Evolutionary conservation across 2,113 vertebrate genomes (phyloP), one percentile per base, ranked within the genome.

Genomic region (Saimiri boliviensis): DNA sequence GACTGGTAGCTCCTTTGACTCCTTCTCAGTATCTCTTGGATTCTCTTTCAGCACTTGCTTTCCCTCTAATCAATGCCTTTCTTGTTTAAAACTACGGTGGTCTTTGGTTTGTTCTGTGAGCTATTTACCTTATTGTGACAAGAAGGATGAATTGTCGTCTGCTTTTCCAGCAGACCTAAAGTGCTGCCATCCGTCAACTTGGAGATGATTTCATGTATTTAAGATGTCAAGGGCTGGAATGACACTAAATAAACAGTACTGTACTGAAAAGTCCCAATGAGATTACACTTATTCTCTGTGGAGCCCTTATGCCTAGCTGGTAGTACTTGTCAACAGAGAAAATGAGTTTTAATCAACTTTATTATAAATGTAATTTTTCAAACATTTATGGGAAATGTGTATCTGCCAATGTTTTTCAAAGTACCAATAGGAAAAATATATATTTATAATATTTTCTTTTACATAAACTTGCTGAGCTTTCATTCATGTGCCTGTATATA

Each of bases 61-160:
- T 97, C 66, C 35, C 58, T 97, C 96, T 97, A 98, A 98, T 98
- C 98, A 98, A 95, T 97, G 80, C 0, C 37, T 97, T 98, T 97
- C 85, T 96, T 96, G 95, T 98, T 97, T 98, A 96, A 98, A 98
- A 86, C 56, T 58, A 94, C 45, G 8, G n/a, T 98, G 56, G 81
- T 96, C 83, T 96, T 92, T 68, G 35, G 92, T 95, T 84, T 95
- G 71, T 97, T 92, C 91, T 84, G 27, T 74, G 56, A 88, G 19
- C 25, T 97, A 54, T 94, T 95, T 97, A 40, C 86, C 66, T 92
- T 98, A 27, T 89, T 97, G 94, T 96, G 82, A 97, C 90, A 92
- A 97, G 95, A 98, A 23, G 91, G 76, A 47, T 92, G 86, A 95
- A 42, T 87, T 85, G 68, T 96, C 79, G 97, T 97, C n/a, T 60